Evolutionary conservation across 2,797 vertebrate genomes (phyloP).

Genomic region (Distichodus sexfasciatus): DNA sequence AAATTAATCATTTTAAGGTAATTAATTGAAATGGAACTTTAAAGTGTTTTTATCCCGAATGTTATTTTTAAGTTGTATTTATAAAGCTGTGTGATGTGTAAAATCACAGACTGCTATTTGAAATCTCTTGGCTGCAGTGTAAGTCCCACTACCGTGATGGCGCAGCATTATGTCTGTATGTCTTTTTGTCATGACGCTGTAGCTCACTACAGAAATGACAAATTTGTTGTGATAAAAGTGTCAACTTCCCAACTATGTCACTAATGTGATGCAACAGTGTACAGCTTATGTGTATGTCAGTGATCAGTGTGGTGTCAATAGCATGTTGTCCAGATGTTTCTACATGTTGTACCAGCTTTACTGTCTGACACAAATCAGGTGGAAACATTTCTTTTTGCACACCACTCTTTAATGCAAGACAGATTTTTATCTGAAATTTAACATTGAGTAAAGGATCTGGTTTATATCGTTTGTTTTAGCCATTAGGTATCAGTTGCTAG

Average conservation of each 20-base stretch:
- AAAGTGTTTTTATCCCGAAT: neutral
- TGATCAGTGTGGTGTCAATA: constrained; percentile 4
- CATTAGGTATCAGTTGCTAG: no score
- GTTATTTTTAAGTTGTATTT: neutral
- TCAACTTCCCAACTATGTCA: constrained; percentile 24
- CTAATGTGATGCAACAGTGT: constrained; percentile 12
- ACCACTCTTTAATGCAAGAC: no score
- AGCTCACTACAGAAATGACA: neutral
- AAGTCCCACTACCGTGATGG: neutral
- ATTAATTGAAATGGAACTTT: neutral
- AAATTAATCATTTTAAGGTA: neutral
- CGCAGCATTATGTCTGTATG: neutral
- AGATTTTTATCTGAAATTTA: no score
- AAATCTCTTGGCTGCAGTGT: neutral
- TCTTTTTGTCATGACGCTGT: neutral
- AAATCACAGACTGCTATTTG: neutral
- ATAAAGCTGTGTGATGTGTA: neutral
- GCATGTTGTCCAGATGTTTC: constrained; percentile 57
- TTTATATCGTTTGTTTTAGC: no score
- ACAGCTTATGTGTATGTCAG: constrained; percentile 21
- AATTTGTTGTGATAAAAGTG: constrained; percentile 1
- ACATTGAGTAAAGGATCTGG: no score
- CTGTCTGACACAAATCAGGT: no score
- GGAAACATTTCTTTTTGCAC: no score
- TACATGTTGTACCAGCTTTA: neutral